Conservation (phyloP, 2,888 invertebrate species). For the Suillia variegata region DNA sequence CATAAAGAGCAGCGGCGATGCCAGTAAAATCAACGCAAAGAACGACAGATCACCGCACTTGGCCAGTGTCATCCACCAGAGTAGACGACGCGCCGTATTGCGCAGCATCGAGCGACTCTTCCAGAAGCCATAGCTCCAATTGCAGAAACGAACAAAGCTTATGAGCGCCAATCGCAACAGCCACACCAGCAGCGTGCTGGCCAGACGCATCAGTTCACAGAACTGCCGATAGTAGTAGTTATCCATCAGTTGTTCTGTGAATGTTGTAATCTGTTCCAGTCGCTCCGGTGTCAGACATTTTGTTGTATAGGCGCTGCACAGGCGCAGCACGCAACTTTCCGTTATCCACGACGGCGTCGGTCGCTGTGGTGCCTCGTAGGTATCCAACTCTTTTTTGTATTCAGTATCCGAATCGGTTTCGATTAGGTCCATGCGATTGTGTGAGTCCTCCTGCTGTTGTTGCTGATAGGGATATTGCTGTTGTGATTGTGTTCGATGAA, state of each 20-base stretch:
- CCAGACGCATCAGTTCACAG: conserved; percentile 4
- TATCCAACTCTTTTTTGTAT: conserved; percentile 18
- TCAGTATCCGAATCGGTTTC: conserved; percentile 50
- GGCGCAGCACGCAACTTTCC: conserved; percentile 11
- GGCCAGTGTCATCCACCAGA: conserved; percentile 49
- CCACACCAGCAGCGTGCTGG: neutral
- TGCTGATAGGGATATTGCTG: neutral
- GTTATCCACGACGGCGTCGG: neutral
- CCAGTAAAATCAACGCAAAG: conserved; percentile 35
- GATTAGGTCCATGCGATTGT: conserved; percentile 18
- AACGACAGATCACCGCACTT: conserved; percentile 40
- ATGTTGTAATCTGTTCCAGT: conserved; percentile 8
- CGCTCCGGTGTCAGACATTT: conserved; percentile 10
- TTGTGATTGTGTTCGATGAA: neutral
- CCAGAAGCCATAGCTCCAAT: conserved; percentile 28
- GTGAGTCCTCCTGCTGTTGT: neutral
- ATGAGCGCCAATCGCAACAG: neutral
- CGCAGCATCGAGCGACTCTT: conserved; percentile 36
- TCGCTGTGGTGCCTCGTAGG: neutral
- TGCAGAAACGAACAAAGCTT: conserved; percentile 14
- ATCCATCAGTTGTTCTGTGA: conserved; percentile 15
- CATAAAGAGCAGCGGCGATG: conserved; percentile 40
- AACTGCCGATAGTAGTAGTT: conserved; percentile 25
- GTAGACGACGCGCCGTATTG: conserved; percentile 34
- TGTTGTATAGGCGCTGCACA: conserved; percentile 15